Evolutionary conservation across 2,113 vertebrate species (phyloP).

Genomic region (Lasiurus borealis): DNA sequence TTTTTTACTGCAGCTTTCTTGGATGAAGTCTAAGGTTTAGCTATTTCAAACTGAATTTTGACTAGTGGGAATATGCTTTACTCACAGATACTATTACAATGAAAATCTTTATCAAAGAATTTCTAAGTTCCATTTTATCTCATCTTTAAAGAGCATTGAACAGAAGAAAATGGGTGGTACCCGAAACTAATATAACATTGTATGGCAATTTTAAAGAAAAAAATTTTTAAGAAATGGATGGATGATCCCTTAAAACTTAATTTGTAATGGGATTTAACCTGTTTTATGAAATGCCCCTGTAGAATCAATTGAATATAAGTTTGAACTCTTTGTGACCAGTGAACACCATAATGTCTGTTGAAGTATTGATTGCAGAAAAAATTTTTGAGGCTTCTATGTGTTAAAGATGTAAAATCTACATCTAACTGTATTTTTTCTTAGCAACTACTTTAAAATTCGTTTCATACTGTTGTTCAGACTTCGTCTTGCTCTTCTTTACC

Average conservation of each 20-base stretch:
- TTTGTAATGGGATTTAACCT: slow-evolving; percentile 66
- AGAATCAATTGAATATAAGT: slow-evolving; percentile 31
- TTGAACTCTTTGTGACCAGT: slow-evolving; percentile 50
- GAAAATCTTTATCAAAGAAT: slow-evolving; percentile 37
- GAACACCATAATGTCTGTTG: neutral
- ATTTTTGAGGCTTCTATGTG: slow-evolving; percentile 15
- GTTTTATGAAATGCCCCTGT: slow-evolving; percentile 34
- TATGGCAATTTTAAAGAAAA: neutral
- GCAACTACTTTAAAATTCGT: slow-evolving; percentile 42
- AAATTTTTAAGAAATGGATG: neutral
- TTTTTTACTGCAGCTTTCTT: neutral
- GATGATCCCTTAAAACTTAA: neutral
- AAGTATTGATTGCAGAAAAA: slow-evolving; percentile 39
- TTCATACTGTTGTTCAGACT: slow-evolving; percentile 32
- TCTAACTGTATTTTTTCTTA: slow-evolving; percentile 31
- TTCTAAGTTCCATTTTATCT: slow-evolving; percentile 40
- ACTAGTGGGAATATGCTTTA: neutral
- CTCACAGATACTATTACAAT: neutral
- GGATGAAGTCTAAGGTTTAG: slow-evolving; percentile 43
- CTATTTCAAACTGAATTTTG: slow-evolving; percentile 62
- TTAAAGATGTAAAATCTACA: slow-evolving; percentile 61
- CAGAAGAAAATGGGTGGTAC: neutral
- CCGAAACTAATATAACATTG: neutral
- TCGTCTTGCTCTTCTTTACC: slow-evolving; percentile 23
- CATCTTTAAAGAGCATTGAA: slow-evolving; percentile 58